Conservation (phyloP, 2,113 vertebrate genomes). For the Bagarius yarrelli region DNA sequence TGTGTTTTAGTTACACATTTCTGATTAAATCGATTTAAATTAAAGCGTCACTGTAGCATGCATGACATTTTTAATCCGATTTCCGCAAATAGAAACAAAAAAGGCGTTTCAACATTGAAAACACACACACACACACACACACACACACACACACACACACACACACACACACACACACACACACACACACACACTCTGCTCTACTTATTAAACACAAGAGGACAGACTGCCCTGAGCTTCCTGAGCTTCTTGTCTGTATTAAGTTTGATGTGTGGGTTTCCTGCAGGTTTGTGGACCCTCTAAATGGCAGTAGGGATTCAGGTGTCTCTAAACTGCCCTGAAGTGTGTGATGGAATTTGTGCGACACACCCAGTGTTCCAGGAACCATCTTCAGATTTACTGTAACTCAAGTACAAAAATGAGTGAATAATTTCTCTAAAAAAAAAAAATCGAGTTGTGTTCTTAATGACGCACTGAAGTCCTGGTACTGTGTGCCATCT, state of each 20-base stretch:
- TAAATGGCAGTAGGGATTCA: neutral
- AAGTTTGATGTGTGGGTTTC: neutral
- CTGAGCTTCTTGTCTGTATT: neutral
- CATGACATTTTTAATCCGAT: neutral
- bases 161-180: no score
- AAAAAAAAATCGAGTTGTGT: no score
- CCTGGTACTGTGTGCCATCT: no score
- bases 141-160: no score
- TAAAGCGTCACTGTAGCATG: no score
- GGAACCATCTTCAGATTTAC: neutral
- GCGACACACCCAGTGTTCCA: neutral
- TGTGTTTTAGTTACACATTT: neutral
- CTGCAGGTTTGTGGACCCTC: neutral
- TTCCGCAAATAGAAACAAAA: neutral
- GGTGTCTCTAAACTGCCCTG: neutral
- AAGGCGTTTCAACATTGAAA: neutral
- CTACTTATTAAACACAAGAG: neutral
- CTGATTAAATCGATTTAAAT: neutral
- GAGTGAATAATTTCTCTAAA: no score
- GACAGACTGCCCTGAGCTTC: neutral
- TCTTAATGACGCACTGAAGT: no score
- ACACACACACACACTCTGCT: neutral
- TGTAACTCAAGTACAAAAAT: neutral
- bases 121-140: no score
- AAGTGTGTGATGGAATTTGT: neutral